Evolutionary conservation across 2,888 invertebrate species (phyloP), one percentile per base, ranked within the genome.

Genomic region (Sphinx pinastri): DNA sequence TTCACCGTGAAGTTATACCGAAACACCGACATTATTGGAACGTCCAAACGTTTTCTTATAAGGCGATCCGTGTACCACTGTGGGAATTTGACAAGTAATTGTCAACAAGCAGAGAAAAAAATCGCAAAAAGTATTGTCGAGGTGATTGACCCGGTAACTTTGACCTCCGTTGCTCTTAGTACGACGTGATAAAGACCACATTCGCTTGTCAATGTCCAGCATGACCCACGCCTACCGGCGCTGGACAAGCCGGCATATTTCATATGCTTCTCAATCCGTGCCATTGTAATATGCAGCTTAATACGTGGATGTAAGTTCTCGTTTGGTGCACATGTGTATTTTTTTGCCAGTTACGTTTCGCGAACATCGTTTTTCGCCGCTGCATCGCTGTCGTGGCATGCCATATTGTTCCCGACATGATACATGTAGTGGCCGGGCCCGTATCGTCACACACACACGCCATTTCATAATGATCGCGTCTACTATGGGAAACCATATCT

Each of bases 211-310:
- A 73, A 74, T 47, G 12, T 72, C 75, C 77, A 73, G 83, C 84
- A 88, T 87, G 91, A 91, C 92, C 91, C 91, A 91, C 92, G 91
- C 93, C 92, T 92, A 91, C 93, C 85, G 81, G 84, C 84, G 84
- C 82, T 87, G 91, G 87, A 90, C 89, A 89, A 86, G 88, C 88
- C 83, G 85, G 87, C 91, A 91, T 92, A 93, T 91, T 90, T 93
- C 91, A 91, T 89, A 84, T 84, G 75, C 82, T 87, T 87, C 86
- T 84, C 82, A 77, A 77, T 73, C 71, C 71, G 58, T 72, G 73
- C 71, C 79, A 77, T 74, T 73, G 77, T 74, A 84, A 84, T 83
- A 73, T 84, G 77, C 76, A 79, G 85, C 83, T 85, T 88, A 87
- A 77, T 74, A 74, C 80, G 69, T 75, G 76, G 79, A 75, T 73